Conservation (phyloP, 1,140 invertebrate species). For the Dysdera silvatica region DNA sequence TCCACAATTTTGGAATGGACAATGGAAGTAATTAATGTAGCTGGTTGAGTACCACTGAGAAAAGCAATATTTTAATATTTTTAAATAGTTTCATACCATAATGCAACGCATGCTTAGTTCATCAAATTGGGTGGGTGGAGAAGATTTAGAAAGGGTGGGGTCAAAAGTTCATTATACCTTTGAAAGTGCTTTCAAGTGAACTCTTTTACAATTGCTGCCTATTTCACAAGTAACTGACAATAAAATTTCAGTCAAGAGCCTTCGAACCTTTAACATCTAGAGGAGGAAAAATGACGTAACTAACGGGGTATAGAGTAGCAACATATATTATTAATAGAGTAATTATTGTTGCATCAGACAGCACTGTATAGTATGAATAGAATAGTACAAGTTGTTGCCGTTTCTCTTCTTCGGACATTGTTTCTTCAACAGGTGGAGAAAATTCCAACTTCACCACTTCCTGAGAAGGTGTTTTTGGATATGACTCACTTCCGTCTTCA, state of each 20-base stretch:
- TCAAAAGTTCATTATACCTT: slow-evolving; percentile 21
- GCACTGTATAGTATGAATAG: background rate
- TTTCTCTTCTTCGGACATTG: slow-evolving; percentile 44
- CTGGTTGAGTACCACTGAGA: too few relatives aligned
- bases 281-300: slow-evolving; percentile 16
- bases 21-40: too few relatives aligned
- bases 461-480: background rate
- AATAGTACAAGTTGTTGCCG: slow-evolving; percentile 41
- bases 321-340: background rate
- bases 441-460: background rate
- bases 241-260: slow-evolving; percentile 81
- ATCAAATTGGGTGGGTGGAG: too few relatives aligned
- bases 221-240: slow-evolving; percentile 95
- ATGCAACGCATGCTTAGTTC: too few relatives aligned
- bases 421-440: slow-evolving; percentile 25
- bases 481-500: slow-evolving; percentile 36
- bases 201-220: slow-evolving; percentile 65
- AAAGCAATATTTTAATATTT: too few relatives aligned
- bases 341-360: background rate
- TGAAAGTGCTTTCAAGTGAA: slow-evolving; percentile 13
- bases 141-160: too few relatives aligned
- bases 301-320: background rate
- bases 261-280: slow-evolving; percentile 81
- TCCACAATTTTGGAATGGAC: too few relatives aligned
- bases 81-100: too few relatives aligned